Conservation (phyloP, 1,140 invertebrate species). For the Trichonephila clavipes region DNA sequence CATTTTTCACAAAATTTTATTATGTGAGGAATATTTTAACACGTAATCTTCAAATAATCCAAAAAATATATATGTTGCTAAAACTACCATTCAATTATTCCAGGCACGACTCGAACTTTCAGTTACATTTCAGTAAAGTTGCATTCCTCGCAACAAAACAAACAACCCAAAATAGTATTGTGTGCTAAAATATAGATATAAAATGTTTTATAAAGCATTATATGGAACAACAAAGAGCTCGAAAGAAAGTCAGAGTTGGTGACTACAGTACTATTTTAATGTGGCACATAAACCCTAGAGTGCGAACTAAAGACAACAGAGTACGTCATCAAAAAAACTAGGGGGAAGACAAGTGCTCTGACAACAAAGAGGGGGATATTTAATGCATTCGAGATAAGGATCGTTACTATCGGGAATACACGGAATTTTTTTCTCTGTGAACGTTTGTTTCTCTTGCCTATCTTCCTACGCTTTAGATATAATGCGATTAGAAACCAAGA, state of each 20-base stretch:
- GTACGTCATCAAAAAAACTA: not conserved
- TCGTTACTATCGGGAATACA: not conserved
- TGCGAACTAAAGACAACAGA: constrained; percentile 11
- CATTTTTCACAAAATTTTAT: too few species aligned
- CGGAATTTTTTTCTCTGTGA: not conserved
- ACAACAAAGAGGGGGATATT: constrained; percentile 25
- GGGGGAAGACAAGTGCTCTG: constrained; percentile 3
- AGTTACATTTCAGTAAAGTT: too few species aligned
- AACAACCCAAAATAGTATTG: too few species aligned
- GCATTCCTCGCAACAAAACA: too few species aligned
- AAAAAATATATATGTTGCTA: too few species aligned
- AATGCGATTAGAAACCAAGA: too few species aligned
- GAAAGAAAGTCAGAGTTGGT: not conserved
- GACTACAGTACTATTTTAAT: not conserved
- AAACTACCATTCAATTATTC: too few species aligned
- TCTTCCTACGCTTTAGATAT: too few species aligned
- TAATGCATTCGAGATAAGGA: not conserved
- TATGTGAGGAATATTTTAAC: too few species aligned
- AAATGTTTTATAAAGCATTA: not conserved
- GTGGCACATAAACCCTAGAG: not conserved
- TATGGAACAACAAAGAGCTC: not conserved
- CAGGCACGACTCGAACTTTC: too few species aligned
- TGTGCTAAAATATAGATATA: not conserved
- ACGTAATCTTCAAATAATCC: too few species aligned
- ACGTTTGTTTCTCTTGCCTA: not conserved